Conservation (phyloP, 2,888 invertebrate species). For the Scaptomyza cyrtandrae region DNA sequence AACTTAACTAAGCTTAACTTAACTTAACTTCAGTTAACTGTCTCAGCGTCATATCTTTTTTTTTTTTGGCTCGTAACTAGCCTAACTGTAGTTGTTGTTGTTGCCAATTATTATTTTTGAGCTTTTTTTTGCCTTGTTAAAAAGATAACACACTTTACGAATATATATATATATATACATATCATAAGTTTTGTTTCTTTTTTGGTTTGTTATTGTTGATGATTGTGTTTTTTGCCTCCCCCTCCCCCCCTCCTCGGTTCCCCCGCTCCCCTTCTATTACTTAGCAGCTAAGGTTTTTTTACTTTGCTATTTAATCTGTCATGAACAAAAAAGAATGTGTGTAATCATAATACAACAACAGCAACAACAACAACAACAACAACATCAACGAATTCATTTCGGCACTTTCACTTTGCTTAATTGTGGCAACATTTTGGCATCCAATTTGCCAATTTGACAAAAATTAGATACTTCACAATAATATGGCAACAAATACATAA, state of each 20-base stretch:
- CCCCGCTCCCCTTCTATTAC: not conserved
- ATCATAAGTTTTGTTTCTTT: too few relatives aligned
- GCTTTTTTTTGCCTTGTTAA: not conserved
- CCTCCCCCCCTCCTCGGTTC: not conserved
- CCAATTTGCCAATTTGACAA: constrained; percentile 13
- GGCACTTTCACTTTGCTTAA: constrained; percentile 68
- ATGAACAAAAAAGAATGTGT: constrained; percentile 16
- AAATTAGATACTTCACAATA: too few relatives aligned
- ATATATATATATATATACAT: constrained; percentile 6
- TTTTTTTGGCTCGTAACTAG: constrained; percentile 4
- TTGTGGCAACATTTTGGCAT: constrained; percentile 71
- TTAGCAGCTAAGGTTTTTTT: constrained; percentile 17
- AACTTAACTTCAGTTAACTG: constrained; percentile 24
- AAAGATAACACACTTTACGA: constrained; percentile 18
- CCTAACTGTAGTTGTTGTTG: constrained; percentile 18
- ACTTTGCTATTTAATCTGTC: constrained; percentile 23
- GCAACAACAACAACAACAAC: constrained; percentile 27
- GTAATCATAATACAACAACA: constrained; percentile 44
- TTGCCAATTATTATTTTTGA: constrained; percentile 5
- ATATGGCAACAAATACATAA: constrained; percentile 1
- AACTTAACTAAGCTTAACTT: constrained; percentile 19
- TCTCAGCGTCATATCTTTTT: constrained; percentile 10
- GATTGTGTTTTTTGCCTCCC: constrained; percentile 8
- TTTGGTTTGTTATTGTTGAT: too few relatives aligned
- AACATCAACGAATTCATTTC: constrained; percentile 47